These are phyloP conservation scores for Parelbella ahira DNA, from an alignment of 2,888 invertebrate species.

Conservation along the genomic window DNA sequence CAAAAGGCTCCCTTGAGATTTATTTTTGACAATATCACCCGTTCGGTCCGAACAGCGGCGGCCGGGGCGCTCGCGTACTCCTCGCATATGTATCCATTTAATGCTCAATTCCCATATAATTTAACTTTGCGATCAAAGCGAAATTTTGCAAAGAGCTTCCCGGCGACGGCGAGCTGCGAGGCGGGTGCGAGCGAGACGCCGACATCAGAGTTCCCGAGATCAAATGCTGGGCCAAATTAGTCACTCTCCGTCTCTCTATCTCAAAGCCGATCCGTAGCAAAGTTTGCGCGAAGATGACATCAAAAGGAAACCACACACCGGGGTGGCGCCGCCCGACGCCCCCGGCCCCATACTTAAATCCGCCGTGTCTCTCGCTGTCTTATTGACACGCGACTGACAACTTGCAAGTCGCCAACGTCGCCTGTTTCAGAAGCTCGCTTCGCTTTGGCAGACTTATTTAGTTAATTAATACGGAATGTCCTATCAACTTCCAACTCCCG, in stretches of 20 bases:
- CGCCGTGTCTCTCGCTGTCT: slow-evolving; percentile 74
- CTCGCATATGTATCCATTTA: slow-evolving; percentile 78
- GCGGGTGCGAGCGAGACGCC: slow-evolving; percentile 71
- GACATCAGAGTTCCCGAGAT: slow-evolving; percentile 72
- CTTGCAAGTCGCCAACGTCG: slow-evolving; percentile 65
- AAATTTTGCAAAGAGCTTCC: slow-evolving; percentile 80
- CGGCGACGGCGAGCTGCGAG: slow-evolving; percentile 57
- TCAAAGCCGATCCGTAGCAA: slow-evolving; percentile 81
- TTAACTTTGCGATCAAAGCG: slow-evolving; percentile 81
- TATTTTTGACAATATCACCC: slow-evolving; percentile 52
- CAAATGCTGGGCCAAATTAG: slow-evolving; percentile 81
- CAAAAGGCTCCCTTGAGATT: slow-evolving; percentile 57
- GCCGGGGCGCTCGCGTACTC: slow-evolving; percentile 38
- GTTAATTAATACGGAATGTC: slow-evolving; percentile 80
- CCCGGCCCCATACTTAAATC: slow-evolving; percentile 72
- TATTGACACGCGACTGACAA: slow-evolving; percentile 79
- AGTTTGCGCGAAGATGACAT: slow-evolving; percentile 82
- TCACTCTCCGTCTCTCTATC: slow-evolving; percentile 81
- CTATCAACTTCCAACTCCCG: slow-evolving; percentile 71
- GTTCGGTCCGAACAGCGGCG: slow-evolving; percentile 41
- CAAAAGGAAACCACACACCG: slow-evolving; percentile 81
- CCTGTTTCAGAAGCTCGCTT: slow-evolving; percentile 59
- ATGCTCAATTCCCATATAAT: slow-evolving; percentile 81
- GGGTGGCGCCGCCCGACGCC: slow-evolving; percentile 60
- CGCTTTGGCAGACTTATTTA: slow-evolving; percentile 76